A percentile compares a stretch with the other conserved stretches of the same genome.
phyloP scores from a whole-genome alignment of 2,797 vertebrate genomes.

The Neoniphon sammara region DNA sequence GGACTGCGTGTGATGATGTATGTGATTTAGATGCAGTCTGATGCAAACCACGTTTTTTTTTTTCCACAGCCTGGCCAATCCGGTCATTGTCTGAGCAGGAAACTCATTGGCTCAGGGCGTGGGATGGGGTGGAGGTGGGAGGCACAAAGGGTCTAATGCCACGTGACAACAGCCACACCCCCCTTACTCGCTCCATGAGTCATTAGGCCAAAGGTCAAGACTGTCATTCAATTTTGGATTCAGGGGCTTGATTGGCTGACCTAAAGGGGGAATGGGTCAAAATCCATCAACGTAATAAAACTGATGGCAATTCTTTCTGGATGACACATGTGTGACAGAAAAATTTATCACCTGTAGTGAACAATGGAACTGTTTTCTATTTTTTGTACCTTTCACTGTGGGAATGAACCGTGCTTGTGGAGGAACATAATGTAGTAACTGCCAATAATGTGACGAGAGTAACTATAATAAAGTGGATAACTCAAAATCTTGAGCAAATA shows the following conservation, averaged over 20 bases:
- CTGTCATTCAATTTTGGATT: conserved; percentile 1
- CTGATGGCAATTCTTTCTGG: no score
- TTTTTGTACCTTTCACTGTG: background rate
- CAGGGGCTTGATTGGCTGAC: background rate
- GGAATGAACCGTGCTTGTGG: background rate
- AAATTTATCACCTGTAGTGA: background rate
- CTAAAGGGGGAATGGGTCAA: background rate
- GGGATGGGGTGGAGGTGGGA: conserved; percentile 11
- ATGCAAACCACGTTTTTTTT: conserved; percentile 14
- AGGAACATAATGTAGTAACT: no score
- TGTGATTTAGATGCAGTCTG: conserved; percentile 14
- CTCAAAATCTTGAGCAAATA: no score
- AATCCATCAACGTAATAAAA: background rate
- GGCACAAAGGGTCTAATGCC: background rate
- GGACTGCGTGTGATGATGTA: conserved; percentile 5
- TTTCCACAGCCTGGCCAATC: conserved; percentile 33
- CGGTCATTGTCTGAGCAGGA: conserved; percentile 34
- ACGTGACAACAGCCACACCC: conserved; percentile 31
- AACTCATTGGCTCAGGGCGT: conserved; percentile 11
- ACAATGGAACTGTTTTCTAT: background rate
- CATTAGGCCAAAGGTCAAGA: conserved; percentile 30
- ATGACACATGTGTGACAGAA: background rate
- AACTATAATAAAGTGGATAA: no score
- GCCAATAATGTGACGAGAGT: no score
- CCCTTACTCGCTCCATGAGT: conserved; percentile 18